phyloP scores from a whole-genome alignment of 30 jellyfish, hydroid and myxozoan species.

The Cassiopea xamachana region DNA sequence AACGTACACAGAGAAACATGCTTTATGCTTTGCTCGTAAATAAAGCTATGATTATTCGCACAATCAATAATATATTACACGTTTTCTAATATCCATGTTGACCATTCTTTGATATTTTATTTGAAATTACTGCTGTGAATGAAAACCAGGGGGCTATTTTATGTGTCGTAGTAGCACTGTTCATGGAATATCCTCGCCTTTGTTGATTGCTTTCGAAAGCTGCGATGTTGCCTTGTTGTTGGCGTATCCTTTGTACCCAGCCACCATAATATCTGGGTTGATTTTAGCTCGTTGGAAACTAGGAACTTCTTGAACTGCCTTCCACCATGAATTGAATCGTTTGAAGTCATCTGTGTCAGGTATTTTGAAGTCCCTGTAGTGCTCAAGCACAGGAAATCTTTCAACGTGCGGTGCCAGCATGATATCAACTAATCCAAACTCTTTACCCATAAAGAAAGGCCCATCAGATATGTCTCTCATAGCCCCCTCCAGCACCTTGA shows the following conservation, averaged over 20 bases:
- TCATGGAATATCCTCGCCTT: neutral
- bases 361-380: slow-evolving; percentile 35
- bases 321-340: slow-evolving; percentile 63
- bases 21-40: no score
- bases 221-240: slow-evolving; percentile 1
- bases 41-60: no score
- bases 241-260: neutral
- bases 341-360: slow-evolving; percentile 64
- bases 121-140: no score
- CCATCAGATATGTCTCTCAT: slow-evolving; percentile 44
- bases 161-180: neutral
- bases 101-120: no score
- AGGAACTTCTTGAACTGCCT: slow-evolving; percentile 52
- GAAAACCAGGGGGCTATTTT: no score
- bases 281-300: slow-evolving; percentile 41
- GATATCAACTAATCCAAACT: slow-evolving; percentile 66
- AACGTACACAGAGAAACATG: no score
- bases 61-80: no score
- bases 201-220: neutral
- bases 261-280: neutral
- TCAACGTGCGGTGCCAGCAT: slow-evolving; percentile 70
- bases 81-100: no score
- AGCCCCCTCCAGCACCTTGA: slow-evolving; percentile 31
- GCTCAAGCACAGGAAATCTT: slow-evolving; percentile 52
- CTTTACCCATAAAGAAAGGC: slow-evolving; percentile 76